Conservation (phyloP, 2,888 invertebrate genomes). For the Clanis bilineata region DNA sequence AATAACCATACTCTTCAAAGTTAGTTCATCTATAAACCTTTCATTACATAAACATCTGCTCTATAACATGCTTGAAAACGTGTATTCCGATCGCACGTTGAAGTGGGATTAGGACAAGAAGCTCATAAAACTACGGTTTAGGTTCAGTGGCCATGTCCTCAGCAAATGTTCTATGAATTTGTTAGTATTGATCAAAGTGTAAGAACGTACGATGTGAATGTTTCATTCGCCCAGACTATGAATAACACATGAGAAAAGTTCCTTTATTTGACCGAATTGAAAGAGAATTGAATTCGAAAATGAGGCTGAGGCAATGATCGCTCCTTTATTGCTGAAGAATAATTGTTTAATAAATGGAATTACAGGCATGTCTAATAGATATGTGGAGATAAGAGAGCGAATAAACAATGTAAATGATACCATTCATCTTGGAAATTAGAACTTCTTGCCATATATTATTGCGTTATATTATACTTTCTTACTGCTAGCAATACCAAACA, state of each 20-base stretch:
- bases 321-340: slow-evolving; percentile 29
- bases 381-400: no score
- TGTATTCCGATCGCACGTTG: no score
- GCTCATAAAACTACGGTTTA: background rate
- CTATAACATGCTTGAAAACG: no score
- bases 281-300: slow-evolving; percentile 48
- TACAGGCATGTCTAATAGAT: no score
- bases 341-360: background rate
- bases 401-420: no score
- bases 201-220: slow-evolving; percentile 16
- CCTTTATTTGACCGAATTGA: slow-evolving; percentile 52
- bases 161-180: slow-evolving; percentile 17
- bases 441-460: no score
- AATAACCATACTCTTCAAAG: no score
- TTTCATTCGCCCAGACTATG: slow-evolving; percentile 34
- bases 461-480: no score
- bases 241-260: slow-evolving; percentile 57
- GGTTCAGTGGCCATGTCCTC: background rate
- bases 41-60: no score
- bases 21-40: no score
- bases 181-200: slow-evolving; percentile 14
- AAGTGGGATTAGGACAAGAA: background rate
- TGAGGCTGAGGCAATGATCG: slow-evolving; percentile 33
- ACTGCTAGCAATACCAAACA: no score
- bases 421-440: no score